Evolutionary conservation across 2,888 invertebrate genomes (phyloP).

Genomic region (Tortrix viridana): DNA sequence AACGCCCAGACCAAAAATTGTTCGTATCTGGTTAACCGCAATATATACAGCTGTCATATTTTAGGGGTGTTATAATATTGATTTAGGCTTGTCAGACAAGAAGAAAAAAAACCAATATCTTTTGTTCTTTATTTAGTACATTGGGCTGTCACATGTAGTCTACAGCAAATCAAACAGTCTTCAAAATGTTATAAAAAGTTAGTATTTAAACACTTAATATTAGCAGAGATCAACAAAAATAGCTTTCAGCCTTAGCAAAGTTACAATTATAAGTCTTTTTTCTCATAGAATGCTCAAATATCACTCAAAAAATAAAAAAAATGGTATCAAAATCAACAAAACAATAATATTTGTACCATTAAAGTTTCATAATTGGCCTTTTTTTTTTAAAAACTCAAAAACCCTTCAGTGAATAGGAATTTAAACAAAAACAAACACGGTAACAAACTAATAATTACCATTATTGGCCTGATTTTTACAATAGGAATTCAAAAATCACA

Average conservation of each 20-base stretch:
- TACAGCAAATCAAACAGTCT: conserved; percentile 8
- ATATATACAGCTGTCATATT: conserved; percentile 14
- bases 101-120: conserved; percentile 13
- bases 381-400: too few relatives aligned
- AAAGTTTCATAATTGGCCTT: conserved; percentile 1
- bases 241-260: conserved; percentile 15
- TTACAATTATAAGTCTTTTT: conserved; percentile 10
- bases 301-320: conserved; percentile 9
- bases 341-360: conserved; percentile 8
- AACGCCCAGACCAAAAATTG: conserved; percentile 7
- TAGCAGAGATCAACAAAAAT: conserved; percentile 20
- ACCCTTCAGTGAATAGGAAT: too few relatives aligned
- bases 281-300: conserved; percentile 16
- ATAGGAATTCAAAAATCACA: neutral
- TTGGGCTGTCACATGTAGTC: conserved; percentile 6
- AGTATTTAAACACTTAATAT: conserved; percentile 19
- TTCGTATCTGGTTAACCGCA: conserved; percentile 1
- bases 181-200: conserved; percentile 21
- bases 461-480: too few relatives aligned
- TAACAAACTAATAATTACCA: too few relatives aligned
- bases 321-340: conserved; percentile 11
- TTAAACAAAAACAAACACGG: too few relatives aligned
- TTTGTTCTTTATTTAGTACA: conserved; percentile 11
- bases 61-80: conserved; percentile 13
- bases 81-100: conserved; percentile 19